These are phyloP conservation scores for Trogon melanurus DNA, from an alignment of 2,113 vertebrate species.

Conservation along the genomic window DNA sequence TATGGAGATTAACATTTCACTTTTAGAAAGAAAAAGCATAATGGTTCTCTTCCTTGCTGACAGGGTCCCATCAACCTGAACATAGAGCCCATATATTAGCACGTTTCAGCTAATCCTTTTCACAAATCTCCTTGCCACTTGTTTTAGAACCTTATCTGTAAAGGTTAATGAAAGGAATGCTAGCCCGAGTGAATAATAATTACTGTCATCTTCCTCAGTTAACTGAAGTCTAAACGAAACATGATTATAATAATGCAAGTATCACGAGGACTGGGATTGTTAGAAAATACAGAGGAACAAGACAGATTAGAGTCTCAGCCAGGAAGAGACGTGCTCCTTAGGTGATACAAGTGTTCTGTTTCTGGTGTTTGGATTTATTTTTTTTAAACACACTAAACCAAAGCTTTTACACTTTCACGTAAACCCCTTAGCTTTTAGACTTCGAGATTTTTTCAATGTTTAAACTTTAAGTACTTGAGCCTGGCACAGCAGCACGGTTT, in stretches of 20 bases:
- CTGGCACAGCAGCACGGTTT: neutral
- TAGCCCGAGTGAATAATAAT: conserved; percentile 20
- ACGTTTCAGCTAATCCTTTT: neutral
- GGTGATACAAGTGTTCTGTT: neutral
- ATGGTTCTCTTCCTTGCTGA: conserved; percentile 4
- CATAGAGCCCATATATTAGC: neutral
- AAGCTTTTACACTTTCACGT: neutral
- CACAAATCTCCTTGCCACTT: neutral
- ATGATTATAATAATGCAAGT: neutral
- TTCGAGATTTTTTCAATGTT: neutral
- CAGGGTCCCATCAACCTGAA: neutral
- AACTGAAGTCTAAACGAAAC: conserved; percentile 10
- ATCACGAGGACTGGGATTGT: neutral
- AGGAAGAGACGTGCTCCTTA: neutral
- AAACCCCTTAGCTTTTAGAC: neutral
- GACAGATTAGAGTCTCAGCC: neutral
- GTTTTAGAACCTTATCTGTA: neutral
- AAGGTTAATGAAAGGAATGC: conserved; percentile 38
- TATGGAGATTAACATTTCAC: neutral
- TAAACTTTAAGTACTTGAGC: neutral
- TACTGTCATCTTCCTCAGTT: conserved; percentile 20
- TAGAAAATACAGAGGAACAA: neutral
- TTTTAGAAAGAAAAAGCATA: conserved; percentile 14
- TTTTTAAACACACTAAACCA: neutral
- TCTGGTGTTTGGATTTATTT: neutral